These are phyloP conservation scores for Poeciliopsis turneri DNA, from an alignment of 2,797 vertebrate species.

Conservation along the genomic window DNA sequence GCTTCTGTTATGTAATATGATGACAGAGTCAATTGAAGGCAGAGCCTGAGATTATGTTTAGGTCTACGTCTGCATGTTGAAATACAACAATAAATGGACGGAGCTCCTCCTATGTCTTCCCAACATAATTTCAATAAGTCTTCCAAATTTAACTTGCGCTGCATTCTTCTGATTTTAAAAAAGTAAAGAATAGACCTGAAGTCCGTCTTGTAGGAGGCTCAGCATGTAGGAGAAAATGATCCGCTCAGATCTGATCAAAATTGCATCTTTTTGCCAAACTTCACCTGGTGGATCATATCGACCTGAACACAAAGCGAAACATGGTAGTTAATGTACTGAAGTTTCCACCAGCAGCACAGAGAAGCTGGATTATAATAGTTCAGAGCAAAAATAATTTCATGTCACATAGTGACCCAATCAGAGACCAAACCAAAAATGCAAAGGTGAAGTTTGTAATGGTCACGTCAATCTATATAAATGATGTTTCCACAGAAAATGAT, in stretches of 20 bases:
- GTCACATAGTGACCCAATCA: neutral
- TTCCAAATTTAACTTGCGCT: neutral
- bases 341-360: neutral
- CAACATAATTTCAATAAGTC: neutral
- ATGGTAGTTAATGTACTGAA: neutral
- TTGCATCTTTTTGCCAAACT: neutral
- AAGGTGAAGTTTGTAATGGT: neutral
- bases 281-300: neutral
- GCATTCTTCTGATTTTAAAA: neutral
- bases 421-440: neutral
- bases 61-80: neutral
- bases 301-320: neutral
- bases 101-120: neutral
- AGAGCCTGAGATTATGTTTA: constrained; percentile 7
- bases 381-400: neutral
- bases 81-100: neutral
- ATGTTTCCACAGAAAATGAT: neutral
- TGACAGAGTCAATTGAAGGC: constrained; percentile 13
- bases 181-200: neutral
- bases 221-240: neutral
- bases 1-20: constrained; percentile 27
- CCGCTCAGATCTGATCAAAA: neutral
- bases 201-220: neutral
- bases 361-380: neutral
- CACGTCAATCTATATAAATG: neutral